Evolutionary conservation across 2,888 invertebrate genomes (phyloP), one percentile per base, ranked within the genome.

Genomic region (Ormyrus labotus): DNA sequence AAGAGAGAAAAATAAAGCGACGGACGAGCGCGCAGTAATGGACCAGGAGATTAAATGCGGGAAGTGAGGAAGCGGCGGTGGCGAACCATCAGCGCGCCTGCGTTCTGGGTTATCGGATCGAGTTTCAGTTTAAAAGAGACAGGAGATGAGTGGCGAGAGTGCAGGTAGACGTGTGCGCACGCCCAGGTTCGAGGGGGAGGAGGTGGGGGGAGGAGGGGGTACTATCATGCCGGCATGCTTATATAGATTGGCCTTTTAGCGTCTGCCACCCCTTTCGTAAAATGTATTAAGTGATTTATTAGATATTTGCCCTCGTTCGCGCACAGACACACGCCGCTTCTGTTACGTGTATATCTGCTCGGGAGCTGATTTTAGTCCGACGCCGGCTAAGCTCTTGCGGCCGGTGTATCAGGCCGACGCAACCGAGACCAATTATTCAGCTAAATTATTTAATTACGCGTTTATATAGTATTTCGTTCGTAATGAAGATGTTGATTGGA

Each of bases 261-360:
- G 84, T 85, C 85, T 84, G 83, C 85, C 84, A 83, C 85, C 86
- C 85, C 85, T 86, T 85, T 82, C 83, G 84, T 81, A 83, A 85
- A 87, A 87, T 86, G 85, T 86, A 87, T 87, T 86, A 86, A 87
- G 86, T 88, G 87, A 89, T 89, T 89, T 88, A 88, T 89, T 88
- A 87, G 85, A 88, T 88, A 87, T 88, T 88, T 87, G 84, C 85
- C 84, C 83, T 84, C 84, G 83, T 83, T 78, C 76, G 80, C 53
- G 51, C 61, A 64, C 78, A n/a, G n/a, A 8, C 13, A 10, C 73
- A 19, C 45, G 34, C 61, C 10, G 8, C 34, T 10, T n/a, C 51
- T 61, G 10, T 34, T 51, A 60, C 71, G 3, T 10, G 1, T 11
- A 13, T 10, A 6, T 11, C 13, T 19, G 48, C 48, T 0, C 47